phyloP scores from a whole-genome alignment of 2,113 vertebrate species.

The Notarius lentiginosus region DNA sequence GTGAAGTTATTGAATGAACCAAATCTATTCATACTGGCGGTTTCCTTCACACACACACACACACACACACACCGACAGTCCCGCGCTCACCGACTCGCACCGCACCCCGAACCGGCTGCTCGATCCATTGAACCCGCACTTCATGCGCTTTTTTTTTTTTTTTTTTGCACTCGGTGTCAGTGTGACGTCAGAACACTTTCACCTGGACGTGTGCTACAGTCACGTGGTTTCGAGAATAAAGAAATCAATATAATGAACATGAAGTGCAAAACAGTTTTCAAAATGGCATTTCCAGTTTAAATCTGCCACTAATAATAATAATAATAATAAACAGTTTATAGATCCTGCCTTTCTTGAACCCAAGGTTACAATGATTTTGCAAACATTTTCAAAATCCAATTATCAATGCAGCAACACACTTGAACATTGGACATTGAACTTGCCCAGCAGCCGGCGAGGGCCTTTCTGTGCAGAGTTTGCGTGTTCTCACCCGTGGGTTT shows the following conservation, averaged over 20 bases:
- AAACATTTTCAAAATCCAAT: background rate
- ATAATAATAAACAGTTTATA: too few relatives aligned
- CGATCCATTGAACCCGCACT: background rate
- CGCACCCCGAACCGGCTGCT: background rate
- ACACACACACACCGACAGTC: background rate
- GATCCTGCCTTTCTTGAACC: background rate
- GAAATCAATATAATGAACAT: background rate
- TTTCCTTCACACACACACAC: background rate
- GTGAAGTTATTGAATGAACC: constrained; percentile 26
- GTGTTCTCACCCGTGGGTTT: too few relatives aligned
- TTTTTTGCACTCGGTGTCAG: constrained; percentile 24
- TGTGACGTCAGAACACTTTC: constrained; percentile 5
- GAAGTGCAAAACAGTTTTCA: background rate
- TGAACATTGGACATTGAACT: too few relatives aligned
- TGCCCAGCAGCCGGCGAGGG: too few relatives aligned
- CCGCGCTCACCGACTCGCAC: background rate
- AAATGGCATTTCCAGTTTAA: background rate
- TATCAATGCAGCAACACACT: background rate
- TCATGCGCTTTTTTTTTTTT: background rate
- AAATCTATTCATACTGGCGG: constrained; percentile 46
- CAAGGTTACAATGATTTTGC: background rate
- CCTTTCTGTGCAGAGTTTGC: too few relatives aligned
- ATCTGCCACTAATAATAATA: background rate
- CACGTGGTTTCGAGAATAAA: background rate
- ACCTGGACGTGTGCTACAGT: constrained; percentile 11